A percentile compares a stretch with the other conserved stretches of the same genome.
These are phyloP conservation scores for Caenorhabditis sp. DNA, from an alignment of 2,888 invertebrate genomes.

Conservation along the genomic window DNA sequence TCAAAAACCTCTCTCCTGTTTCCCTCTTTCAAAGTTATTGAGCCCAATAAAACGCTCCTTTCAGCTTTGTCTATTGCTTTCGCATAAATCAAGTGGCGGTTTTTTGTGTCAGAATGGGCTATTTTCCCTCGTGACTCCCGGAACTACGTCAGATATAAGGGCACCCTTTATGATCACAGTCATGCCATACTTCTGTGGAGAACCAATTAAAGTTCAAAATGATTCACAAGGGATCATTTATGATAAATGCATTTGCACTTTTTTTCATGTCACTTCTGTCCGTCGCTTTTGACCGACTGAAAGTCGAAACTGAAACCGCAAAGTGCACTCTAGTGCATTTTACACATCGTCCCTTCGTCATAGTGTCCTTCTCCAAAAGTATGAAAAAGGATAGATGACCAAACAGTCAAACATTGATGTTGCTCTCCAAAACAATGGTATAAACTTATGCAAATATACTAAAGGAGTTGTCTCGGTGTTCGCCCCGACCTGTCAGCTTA, in stretches of 20 bases:
- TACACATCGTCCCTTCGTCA: neutral
- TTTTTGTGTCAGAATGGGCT: neutral
- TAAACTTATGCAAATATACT: conserved; percentile 56
- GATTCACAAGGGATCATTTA: conserved; percentile 2
- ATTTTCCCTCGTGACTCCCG: neutral
- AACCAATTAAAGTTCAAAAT: neutral
- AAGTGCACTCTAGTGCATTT: conserved; percentile 9
- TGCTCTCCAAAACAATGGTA: conserved; percentile 48
- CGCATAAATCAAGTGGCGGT: conserved; percentile 20
- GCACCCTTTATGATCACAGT: neutral
- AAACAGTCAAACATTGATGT: conserved; percentile 34
- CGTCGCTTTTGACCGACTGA: neutral
- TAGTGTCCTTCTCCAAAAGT: conserved; percentile 4
- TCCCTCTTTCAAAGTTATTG: neutral
- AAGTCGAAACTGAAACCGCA: conserved; percentile 1
- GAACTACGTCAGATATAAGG: conserved; percentile 4
- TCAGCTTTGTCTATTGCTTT: neutral
- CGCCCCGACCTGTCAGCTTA: conserved; percentile 27
- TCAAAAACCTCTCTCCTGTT: neutral
- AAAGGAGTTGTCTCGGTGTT: neutral
- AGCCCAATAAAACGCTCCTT: neutral
- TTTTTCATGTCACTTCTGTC: neutral
- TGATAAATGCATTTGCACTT: conserved; percentile 28
- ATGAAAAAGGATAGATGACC: conserved; percentile 14
- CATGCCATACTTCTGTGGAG: neutral